phyloP scores from a whole-genome alignment of 1,140 invertebrate genomes.

The Metaphire vulgaris region DNA sequence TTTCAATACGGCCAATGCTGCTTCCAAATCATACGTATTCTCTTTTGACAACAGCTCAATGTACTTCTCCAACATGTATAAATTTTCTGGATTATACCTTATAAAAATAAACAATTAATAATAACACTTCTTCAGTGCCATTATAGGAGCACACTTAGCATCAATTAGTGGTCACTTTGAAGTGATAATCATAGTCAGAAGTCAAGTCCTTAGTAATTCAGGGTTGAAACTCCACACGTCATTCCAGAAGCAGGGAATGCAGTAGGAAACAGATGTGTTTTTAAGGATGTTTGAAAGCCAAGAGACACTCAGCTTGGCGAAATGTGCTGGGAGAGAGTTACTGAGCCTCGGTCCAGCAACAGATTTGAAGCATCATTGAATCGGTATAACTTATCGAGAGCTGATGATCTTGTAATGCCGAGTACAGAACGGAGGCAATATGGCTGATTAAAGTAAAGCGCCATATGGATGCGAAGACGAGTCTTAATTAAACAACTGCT shows the following conservation, averaged over 20 bases:
- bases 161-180: no score
- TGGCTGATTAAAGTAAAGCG: no score
- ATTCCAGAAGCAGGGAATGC: neutral
- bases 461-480: no score
- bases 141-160: no score
- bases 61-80: slow-evolving; percentile 80
- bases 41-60: slow-evolving; percentile 85
- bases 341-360: no score
- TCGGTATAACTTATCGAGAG: no score
- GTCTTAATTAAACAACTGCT: no score
- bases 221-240: neutral
- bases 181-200: neutral
- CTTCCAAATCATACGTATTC: slow-evolving; percentile 91
- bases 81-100: slow-evolving; percentile 85
- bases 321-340: no score
- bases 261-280: neutral
- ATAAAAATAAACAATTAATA: slow-evolving; percentile 28
- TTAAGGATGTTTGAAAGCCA: neutral
- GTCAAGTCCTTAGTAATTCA: neutral
- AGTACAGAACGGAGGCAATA: no score
- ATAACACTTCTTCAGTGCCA: slow-evolving; percentile 4
- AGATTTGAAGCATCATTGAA: no score
- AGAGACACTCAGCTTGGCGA: neutral
- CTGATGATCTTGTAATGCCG: no score
- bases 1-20: slow-evolving; percentile 78